Evolutionary conservation across 1,140 invertebrate species (phyloP), one percentile per base, ranked within the genome.

Genomic region (Zaprionus ghesquierei): DNA sequence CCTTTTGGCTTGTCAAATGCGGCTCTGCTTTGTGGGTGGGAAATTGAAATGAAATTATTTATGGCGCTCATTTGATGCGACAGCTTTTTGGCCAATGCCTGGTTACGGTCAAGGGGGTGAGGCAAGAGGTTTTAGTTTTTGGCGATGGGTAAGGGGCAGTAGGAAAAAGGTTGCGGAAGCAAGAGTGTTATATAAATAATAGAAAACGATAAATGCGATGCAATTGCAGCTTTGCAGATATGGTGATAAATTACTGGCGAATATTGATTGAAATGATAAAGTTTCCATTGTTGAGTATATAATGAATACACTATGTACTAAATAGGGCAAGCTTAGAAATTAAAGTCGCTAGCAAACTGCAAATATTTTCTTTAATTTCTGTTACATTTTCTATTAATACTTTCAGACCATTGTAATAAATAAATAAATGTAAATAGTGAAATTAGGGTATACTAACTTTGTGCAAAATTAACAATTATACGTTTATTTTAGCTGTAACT

Each of bases 41-140:
- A 71, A 75, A 75, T 70, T 70, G 75, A 81, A 75, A 86, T 86
- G 64, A 81, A 81, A 79, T 86, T 86, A 86, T 86, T 86, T 87
- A 86, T 81, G 81, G 55, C 58, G 68, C 81, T 79, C 78, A 86
- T 76, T 86, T 79, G 78, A 86, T 78, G 81, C 61, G 75, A 86
- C 75, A 81, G 74, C 75, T 75, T 81, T 74, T 81, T 65, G 74
- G 53, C 70, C 81, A 81, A 49, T 25, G 20, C 29, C 29, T 44
- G 69, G 38, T 62, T 54, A 53, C 27, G 35, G 8, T 44, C 15
- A 44, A 6, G n/a, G 4, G 15, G 38, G 18, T 22, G 41, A 9
- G 29, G 49, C 33, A 33, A 13, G 58, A 51, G 9, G 23, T 20
- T 56, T 31, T 20, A 25, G 22, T n/a, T n/a, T n/a, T n/a, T n/a